These are phyloP conservation scores for Pseudotriccus pelzelni DNA, from an alignment of 2,797 vertebrate species.

Conservation along the genomic window DNA sequence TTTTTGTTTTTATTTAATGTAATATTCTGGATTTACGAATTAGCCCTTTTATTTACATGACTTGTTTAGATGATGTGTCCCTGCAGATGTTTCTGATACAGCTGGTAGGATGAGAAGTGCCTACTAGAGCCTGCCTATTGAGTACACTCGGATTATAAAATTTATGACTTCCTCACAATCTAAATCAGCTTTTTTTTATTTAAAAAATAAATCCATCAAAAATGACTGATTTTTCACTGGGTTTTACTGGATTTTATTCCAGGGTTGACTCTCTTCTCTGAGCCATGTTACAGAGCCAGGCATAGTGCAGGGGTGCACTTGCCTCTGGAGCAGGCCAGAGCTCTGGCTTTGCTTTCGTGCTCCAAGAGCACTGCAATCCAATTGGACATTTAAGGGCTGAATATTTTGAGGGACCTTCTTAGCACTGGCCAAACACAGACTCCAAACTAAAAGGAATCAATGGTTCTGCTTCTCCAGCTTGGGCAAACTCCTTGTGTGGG, in stretches of 20 bases:
- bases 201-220: not conserved
- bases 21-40: not conserved
- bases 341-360: accelerated
- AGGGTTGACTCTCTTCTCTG: not conserved
- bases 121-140: not conserved
- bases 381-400: not conserved
- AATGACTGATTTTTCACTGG: not conserved
- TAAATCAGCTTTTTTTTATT: not conserved
- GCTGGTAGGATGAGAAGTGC: not conserved
- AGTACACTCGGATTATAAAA: not conserved
- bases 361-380: not conserved
- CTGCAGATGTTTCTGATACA: not conserved
- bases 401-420: not conserved
- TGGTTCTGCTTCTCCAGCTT: not conserved
- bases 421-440: not conserved
- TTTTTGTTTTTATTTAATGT: not conserved
- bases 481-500: not conserved
- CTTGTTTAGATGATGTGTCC: not conserved
- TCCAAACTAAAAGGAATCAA: not conserved
- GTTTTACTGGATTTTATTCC: not conserved
- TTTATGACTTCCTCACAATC: not conserved
- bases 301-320: too few relatives aligned
- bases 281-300: accelerated
- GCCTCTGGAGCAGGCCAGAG: not conserved
- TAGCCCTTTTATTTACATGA: not conserved